Percentiles rank a stretch among this genome's conserved stretches.
These are phyloP conservation scores for Drosophila eugracilis DNA, from an alignment of 1,140 invertebrate species.

Conservation along the genomic window DNA sequence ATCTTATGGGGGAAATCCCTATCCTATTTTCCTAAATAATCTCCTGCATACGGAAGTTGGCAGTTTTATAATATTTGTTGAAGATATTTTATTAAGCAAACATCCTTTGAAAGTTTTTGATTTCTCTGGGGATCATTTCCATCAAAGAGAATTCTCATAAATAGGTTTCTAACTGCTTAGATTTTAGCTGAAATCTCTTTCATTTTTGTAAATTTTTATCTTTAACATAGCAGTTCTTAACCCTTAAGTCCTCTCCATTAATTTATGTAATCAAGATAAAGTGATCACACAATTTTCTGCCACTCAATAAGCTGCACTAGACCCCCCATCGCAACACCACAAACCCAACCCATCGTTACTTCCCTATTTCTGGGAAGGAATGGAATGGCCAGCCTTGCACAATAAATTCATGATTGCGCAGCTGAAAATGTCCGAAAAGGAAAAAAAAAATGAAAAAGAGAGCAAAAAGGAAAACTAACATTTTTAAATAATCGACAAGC, in stretches of 20 bases:
- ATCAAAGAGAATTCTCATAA: neutral
- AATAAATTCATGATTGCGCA: slow-evolving; percentile 76
- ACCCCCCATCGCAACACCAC: too few species aligned
- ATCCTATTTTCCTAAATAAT: neutral
- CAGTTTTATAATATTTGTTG: neutral
- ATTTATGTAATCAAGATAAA: slow-evolving; percentile 14
- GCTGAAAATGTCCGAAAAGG: slow-evolving; percentile 29
- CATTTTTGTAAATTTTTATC: too few species aligned
- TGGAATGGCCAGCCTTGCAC: slow-evolving; percentile 59
- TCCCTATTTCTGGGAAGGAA: slow-evolving; percentile 15
- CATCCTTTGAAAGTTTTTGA: neutral
- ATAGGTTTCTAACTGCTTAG: too few species aligned
- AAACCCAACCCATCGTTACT: neutral
- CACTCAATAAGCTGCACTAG: neutral
- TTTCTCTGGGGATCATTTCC: neutral
- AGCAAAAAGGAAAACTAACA: slow-evolving; percentile 3
- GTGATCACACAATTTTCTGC: too few species aligned
- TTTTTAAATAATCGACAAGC: slow-evolving; percentile 28
- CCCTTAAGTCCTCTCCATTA: neutral
- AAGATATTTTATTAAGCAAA: neutral
- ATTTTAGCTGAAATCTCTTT: too few species aligned
- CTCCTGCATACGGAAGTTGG: neutral
- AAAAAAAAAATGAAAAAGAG: slow-evolving; percentile 13
- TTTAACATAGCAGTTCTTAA: neutral
- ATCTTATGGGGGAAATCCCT: neutral